Conservation (phyloP, 2,888 invertebrate species). For the Vesta saturnalis region DNA sequence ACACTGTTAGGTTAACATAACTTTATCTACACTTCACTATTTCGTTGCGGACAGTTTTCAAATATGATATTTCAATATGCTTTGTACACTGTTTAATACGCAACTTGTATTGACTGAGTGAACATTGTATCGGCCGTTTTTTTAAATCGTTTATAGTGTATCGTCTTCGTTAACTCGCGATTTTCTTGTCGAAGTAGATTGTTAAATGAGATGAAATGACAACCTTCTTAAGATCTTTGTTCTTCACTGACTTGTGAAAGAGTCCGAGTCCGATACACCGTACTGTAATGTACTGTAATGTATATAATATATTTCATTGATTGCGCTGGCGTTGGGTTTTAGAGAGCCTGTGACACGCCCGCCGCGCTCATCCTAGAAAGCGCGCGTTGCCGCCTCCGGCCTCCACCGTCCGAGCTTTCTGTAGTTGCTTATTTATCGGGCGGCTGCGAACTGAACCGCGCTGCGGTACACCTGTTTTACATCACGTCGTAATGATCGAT, state of each 20-base stretch:
- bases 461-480: slow-evolving; percentile 50
- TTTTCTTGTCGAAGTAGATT: slow-evolving; percentile 21
- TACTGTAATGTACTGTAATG: slow-evolving; percentile 52
- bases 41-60: slow-evolving; percentile 16
- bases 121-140: slow-evolving; percentile 29
- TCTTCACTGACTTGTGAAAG: slow-evolving; percentile 25
- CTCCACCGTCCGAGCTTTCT: slow-evolving; percentile 59
- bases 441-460: slow-evolving; percentile 60
- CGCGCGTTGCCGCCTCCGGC: slow-evolving; percentile 61
- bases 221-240: slow-evolving; percentile 14
- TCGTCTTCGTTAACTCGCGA: slow-evolving; percentile 24
- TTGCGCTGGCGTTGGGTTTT: slow-evolving; percentile 60
- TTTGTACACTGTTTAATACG: slow-evolving; percentile 24
- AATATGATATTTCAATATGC: slow-evolving; percentile 23
- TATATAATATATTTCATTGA: slow-evolving; percentile 60
- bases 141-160: slow-evolving; percentile 31
- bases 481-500: slow-evolving; percentile 45
- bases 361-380: slow-evolving; percentile 60
- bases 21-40: slow-evolving; percentile 20
- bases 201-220: slow-evolving; percentile 26
- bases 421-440: slow-evolving; percentile 63
- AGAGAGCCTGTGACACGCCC: slow-evolving; percentile 62
- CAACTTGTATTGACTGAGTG: slow-evolving; percentile 29
- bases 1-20: too few species aligned
- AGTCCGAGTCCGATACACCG: slow-evolving; percentile 23